These are phyloP conservation scores for Crypturellus tataupa DNA, from an alignment of 2,797 vertebrate species.

Conservation along the genomic window DNA sequence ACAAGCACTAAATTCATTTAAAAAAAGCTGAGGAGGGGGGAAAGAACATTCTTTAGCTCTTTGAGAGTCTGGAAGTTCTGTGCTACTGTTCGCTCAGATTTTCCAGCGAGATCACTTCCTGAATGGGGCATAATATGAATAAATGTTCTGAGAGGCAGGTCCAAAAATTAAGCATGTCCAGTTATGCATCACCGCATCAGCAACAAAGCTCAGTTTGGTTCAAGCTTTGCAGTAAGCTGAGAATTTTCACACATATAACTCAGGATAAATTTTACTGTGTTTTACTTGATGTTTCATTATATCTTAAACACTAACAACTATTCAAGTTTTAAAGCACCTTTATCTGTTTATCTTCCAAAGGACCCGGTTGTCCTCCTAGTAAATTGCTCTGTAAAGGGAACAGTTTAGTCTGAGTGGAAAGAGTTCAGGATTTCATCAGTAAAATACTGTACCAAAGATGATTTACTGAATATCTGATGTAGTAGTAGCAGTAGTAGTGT, in stretches of 20 bases:
- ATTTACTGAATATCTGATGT: background rate
- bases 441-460: background rate
- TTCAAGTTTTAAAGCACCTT: background rate
- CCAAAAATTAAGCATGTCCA: slow-evolving; percentile 12
- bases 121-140: background rate
- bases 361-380: background rate
- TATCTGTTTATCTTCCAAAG: background rate
- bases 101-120: slow-evolving; percentile 71
- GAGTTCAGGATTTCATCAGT: background rate
- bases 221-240: background rate
- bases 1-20: background rate
- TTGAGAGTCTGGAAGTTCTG: slow-evolving; percentile 42
- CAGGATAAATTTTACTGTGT: background rate
- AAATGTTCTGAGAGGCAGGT: slow-evolving; percentile 39
- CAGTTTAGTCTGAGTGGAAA: background rate
- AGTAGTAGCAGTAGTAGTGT: background rate
- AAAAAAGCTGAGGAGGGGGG: background rate
- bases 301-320: background rate
- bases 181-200: background rate
- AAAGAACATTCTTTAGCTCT: slow-evolving; percentile 57
- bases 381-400: background rate
- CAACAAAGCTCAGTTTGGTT: slow-evolving; percentile 4
- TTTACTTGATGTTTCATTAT: background rate
- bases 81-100: slow-evolving; percentile 52
- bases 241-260: background rate